A percentile compares a stretch with the other conserved stretches of the same genome.
These are phyloP conservation scores for Diplolepis rosae DNA, from an alignment of 2,888 invertebrate species.

Conservation along the genomic window DNA sequence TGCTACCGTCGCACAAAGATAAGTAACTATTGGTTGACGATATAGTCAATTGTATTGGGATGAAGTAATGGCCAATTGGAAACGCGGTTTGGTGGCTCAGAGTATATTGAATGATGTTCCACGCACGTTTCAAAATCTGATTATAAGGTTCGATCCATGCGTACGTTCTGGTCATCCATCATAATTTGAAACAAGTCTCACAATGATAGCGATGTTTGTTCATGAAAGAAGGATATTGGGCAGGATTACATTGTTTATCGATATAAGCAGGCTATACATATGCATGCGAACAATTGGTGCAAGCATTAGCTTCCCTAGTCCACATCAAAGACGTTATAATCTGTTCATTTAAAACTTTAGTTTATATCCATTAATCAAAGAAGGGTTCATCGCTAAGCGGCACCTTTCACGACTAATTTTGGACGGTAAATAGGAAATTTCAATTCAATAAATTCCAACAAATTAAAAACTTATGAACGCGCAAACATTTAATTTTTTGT, in stretches of 20 bases:
- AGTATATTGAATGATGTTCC: constrained; percentile 50
- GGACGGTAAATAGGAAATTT: too few species aligned
- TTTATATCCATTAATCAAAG: too few species aligned
- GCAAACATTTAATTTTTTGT: too few species aligned
- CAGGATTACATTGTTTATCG: not conserved
- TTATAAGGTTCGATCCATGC: constrained; percentile 63
- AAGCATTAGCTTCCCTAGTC: not conserved
- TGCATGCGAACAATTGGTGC: not conserved
- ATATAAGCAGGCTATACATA: not conserved
- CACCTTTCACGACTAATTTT: too few species aligned
- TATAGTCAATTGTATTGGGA: constrained; percentile 65
- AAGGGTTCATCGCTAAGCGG: too few species aligned
- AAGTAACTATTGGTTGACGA: constrained; percentile 56
- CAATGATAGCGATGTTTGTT: constrained; percentile 36
- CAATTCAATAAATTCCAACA: too few species aligned
- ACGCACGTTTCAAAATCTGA: constrained; percentile 59
- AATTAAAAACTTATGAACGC: too few species aligned
- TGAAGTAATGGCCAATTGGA: constrained; percentile 68
- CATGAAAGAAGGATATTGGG: not conserved
- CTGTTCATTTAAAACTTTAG: too few species aligned
- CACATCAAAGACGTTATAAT: not conserved
- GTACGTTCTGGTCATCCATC: constrained; percentile 55
- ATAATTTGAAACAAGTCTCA: constrained; percentile 52
- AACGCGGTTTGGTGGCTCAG: constrained; percentile 44
- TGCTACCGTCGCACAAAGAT: constrained; percentile 49